phyloP scores from a whole-genome alignment of 2,888 invertebrate species.

The Drosophila mulleri region DNA sequence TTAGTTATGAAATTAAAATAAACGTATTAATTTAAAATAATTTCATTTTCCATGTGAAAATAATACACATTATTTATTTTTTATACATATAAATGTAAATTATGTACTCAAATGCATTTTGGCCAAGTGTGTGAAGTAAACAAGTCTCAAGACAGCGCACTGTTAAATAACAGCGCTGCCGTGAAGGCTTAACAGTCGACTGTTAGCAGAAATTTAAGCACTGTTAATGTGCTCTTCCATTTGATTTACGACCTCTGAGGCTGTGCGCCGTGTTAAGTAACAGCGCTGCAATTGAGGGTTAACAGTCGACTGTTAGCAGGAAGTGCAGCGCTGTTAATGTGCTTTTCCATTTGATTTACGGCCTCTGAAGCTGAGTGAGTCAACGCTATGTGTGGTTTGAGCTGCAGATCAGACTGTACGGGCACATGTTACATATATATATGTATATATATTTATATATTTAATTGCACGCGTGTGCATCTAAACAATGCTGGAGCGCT shows the following conservation, averaged over 20 bases:
- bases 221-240: conserved; percentile 28
- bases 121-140: conserved; percentile 7
- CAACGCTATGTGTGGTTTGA: conserved; percentile 15
- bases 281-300: conserved; percentile 16
- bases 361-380: conserved; percentile 26
- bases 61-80: too few relatives aligned
- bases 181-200: neutral
- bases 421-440: neutral
- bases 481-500: conserved; percentile 69
- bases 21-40: too few relatives aligned
- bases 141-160: neutral
- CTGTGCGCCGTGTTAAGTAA: conserved; percentile 32
- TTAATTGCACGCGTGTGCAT: conserved; percentile 20
- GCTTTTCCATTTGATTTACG: conserved; percentile 37
- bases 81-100: too few relatives aligned
- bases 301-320: conserved; percentile 9
- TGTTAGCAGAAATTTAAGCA: conserved; percentile 2
- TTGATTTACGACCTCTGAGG: conserved; percentile 29
- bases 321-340: conserved; percentile 16
- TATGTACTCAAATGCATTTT: conserved; percentile 42
- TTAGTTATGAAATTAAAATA: too few relatives aligned
- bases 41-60: too few relatives aligned
- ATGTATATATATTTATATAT: neutral
- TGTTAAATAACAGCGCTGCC: conserved; percentile 44
- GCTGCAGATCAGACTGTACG: conserved; percentile 28